Evolutionary conservation across 2,888 invertebrate species (phyloP).

Genomic region (Polyploca ridens): DNA sequence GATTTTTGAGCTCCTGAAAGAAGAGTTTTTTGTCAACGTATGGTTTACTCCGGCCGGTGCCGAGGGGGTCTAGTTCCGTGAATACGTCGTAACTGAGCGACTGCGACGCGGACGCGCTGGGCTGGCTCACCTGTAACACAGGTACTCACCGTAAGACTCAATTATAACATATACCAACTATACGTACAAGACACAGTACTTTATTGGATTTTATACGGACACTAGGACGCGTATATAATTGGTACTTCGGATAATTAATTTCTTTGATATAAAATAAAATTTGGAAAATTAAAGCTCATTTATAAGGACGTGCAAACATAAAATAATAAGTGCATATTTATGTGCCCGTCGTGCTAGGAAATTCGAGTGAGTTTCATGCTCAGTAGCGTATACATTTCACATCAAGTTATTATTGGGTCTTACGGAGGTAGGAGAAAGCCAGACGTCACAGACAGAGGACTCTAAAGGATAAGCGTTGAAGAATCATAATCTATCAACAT

Average conservation of each 20-base stretch:
- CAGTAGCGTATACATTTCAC: background rate
- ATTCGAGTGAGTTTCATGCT: constrained; percentile 7
- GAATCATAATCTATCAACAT: background rate
- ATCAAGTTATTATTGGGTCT: constrained; percentile 19
- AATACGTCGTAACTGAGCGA: constrained; percentile 91
- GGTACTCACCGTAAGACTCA: constrained; percentile 64
- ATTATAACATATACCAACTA: constrained; percentile 36
- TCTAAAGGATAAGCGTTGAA: constrained; percentile 14
- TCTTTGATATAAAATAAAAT: no score
- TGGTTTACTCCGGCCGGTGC: constrained; percentile 95
- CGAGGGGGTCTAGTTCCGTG: constrained; percentile 96
- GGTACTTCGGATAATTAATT: background rate
- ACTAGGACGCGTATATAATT: background rate
- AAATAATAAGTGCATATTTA: constrained; percentile 3
- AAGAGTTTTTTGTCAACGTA: constrained; percentile 98
- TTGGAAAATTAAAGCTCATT: background rate
- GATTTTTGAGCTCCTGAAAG: constrained; percentile 97
- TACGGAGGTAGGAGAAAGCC: constrained; percentile 35
- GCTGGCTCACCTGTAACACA: constrained; percentile 78
- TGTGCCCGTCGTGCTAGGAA: constrained; percentile 3
- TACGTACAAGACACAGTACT: constrained; percentile 21
- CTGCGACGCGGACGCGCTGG: constrained; percentile 65
- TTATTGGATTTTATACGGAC: constrained; percentile 18
- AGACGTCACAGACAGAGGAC: constrained; percentile 54
- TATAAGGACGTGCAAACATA: constrained; percentile 10